Base-by-base conservation (phyloP, 1,140 invertebrate genomes). In the Cydia strobilella region DNA sequence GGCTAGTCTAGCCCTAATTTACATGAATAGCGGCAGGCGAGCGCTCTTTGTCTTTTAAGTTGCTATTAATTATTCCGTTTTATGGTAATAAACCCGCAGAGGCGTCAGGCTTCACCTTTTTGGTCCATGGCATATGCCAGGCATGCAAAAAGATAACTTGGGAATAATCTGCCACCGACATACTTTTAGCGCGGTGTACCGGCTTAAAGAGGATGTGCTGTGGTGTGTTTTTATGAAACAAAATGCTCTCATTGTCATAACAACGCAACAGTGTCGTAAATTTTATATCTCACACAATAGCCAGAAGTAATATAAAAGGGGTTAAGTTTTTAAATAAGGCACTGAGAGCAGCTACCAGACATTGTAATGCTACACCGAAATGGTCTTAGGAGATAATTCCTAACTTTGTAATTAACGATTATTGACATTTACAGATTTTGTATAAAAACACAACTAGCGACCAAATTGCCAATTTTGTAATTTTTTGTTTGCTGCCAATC, bases 51-150 rank as follows among this genome's bases (percentile, higher is more conserved):
- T 89, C 84, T 89, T 86, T 90, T 82, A 89, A 89, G 84, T 89
- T 86, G 85, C 85, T 84, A 89, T 90, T 91, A 91, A 90, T 90
- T 91, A 90, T 90, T 89, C 89, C 79, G 81, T 79, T 90, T 90
- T 91, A 91, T 91, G 86, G 84, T 87, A 90, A 91, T 91, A 86
- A 82, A 76, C 72, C 76, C 66, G 77, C 77, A 80, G 80, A 81
- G 82, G 84, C 81, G 77, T 80, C 74, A 77, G 78, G 13, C 54
- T 78, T 74, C 65, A 77, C 78, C 81, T 83, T 85, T 87, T 84
- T 76, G 25, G 48, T 75, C 71, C 72, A 73, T 74, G 79, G 74
- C 78, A 77, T 77, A 62, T 80, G 77, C 76, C 66, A 62, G 59
- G 77, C 74, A 85, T 81, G 76, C 80, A 74, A 72, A 80, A 75